Conservation (phyloP, 2,797 vertebrate genomes). For the Balearica regulorum region DNA sequence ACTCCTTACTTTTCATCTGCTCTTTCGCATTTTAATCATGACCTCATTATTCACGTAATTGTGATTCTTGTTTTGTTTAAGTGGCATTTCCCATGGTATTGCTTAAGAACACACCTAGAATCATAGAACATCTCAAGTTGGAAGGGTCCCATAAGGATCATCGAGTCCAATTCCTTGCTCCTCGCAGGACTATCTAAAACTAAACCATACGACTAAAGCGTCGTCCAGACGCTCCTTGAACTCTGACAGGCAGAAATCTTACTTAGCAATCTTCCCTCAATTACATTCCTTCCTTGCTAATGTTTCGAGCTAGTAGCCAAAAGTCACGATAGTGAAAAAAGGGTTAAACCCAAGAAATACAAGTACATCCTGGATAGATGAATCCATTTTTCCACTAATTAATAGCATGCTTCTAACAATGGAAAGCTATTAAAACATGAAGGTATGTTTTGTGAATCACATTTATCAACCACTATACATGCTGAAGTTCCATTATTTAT, state of each 20-base stretch:
- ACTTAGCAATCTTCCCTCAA: neutral
- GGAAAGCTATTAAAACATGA: constrained; percentile 75
- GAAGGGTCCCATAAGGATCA: neutral
- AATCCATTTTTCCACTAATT: constrained; percentile 70
- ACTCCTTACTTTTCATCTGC: neutral
- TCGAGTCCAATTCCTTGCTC: neutral
- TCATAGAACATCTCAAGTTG: neutral
- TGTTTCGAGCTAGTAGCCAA: neutral
- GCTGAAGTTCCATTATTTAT: constrained; percentile 68
- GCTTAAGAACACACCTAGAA: constrained; percentile 3
- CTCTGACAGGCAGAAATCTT: neutral
- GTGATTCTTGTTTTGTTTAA: neutral
- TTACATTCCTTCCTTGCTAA: neutral
- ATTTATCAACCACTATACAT: constrained; percentile 73
- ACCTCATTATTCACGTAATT: neutral
- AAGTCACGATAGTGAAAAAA: neutral
- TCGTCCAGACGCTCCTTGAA: neutral
- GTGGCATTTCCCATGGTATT: neutral
- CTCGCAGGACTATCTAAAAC: neutral
- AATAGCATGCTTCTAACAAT: constrained; percentile 72
- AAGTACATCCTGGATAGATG: constrained; percentile 57
- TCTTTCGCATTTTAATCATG: neutral
- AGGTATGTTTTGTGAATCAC: constrained; percentile 68
- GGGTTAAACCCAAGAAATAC: constrained; percentile 49
- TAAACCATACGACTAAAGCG: neutral